Evolutionary conservation across 2,113 vertebrate species (phyloP), one percentile per base, ranked within the genome.

Genomic region (Sinocyclocheilus maitianheensis): DNA sequence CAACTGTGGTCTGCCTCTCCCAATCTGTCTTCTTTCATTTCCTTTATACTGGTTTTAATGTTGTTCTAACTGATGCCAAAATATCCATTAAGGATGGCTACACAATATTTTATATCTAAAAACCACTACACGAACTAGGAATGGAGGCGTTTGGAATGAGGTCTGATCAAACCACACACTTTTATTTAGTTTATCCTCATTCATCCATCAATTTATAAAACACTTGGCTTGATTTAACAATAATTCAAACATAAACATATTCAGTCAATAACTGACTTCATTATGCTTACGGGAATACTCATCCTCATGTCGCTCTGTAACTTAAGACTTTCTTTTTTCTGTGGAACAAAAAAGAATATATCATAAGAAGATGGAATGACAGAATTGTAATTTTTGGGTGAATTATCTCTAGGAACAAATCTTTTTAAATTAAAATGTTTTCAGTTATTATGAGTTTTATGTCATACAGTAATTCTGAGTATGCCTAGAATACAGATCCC

Each of bases 31-130:
- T 58, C 22, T 30, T 51, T 51, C 18, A 26, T 86, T 51, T 71
- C 13, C 80, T 74, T 51, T 74, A 40, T 48, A 20, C 24, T 58
- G 77, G 20, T 71, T 84, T 76, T 43, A n/a, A 7, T 76, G 18
- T 60, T 55, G 22, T 12, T 74, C 51, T 60, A n/a, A 75, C 53
- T 40, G 40, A 46, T 63, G 85, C 72, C 85, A 86, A 69, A 55
- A 46, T 43, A 20, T 43, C 85, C 79, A 86, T 87, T 67, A 69
- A 26, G 40, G 37, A 81, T 62, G 55, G 20, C 82, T 46, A 84
- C 71, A 46, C 83, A 46, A n/a, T 48, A 7, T n/a, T 60, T 24
- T 16, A 13, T 6, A 18, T 60, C 60, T 12, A 30, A 24, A 63
- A n/a, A 63, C 48, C 51, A 26, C 48, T 72, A 16, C 43, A 48